Evolutionary conservation across 2,888 invertebrate species (phyloP).

Genomic region (Andrena haemorrhoa): DNA sequence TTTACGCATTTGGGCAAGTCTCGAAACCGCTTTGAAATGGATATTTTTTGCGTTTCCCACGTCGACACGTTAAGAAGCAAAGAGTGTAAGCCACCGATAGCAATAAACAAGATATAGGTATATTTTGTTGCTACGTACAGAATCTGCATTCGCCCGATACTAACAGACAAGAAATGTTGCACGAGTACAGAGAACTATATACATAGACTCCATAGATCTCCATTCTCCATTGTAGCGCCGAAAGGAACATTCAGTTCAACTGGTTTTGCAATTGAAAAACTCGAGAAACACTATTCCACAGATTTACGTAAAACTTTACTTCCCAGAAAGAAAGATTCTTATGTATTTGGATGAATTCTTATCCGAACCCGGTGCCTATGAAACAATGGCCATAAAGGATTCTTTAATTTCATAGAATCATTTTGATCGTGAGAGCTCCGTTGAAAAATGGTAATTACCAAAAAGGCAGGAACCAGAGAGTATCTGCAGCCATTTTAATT

Average conservation of each 20-base stretch:
- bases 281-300: too few relatives aligned
- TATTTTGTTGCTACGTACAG: background rate
- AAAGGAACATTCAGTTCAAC: background rate
- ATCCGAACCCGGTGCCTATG: too few relatives aligned
- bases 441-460: too few relatives aligned
- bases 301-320: too few relatives aligned
- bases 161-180: background rate
- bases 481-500: too few relatives aligned
- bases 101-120: background rate
- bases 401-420: too few relatives aligned
- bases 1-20: background rate
- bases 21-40: background rate
- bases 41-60: slow-evolving; percentile 2
- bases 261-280: too few relatives aligned
- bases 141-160: background rate
- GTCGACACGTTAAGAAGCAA: background rate
- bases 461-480: too few relatives aligned
- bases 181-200: background rate
- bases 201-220: background rate
- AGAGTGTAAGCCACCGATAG: background rate
- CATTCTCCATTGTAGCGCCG: background rate
- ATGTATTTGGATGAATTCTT: too few relatives aligned
- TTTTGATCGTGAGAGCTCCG: too few relatives aligned
- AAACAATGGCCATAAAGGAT: too few relatives aligned
- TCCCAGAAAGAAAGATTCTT: too few relatives aligned